Percentiles rank a stretch among this genome's conserved stretches.
phyloP scores from a whole-genome alignment of 2,113 vertebrate species.

The Calidris pygmaea region DNA sequence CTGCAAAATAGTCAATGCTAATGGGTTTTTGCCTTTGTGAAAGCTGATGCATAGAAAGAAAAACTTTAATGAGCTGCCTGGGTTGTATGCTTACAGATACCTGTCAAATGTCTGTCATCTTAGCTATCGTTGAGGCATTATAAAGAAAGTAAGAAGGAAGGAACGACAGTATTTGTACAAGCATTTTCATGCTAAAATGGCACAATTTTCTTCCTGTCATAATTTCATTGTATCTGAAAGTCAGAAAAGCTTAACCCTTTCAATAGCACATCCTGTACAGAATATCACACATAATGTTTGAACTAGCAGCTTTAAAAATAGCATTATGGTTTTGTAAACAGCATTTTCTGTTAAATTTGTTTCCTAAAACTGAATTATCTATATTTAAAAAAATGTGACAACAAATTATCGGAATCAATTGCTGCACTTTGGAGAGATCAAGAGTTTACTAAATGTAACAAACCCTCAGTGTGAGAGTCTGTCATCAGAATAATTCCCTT shows the following conservation, averaged over 20 bases:
- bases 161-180: slow-evolving; percentile 87
- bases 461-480: slow-evolving; percentile 6
- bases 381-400: slow-evolving; percentile 42
- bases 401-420: slow-evolving; percentile 72
- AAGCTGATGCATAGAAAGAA: slow-evolving; percentile 88
- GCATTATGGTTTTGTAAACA: slow-evolving; percentile 63
- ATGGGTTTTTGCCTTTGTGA: slow-evolving; percentile 91
- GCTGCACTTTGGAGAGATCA: slow-evolving; percentile 39
- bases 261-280: slow-evolving; percentile 48
- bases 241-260: slow-evolving; percentile 87
- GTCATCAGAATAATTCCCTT: slow-evolving; percentile 53
- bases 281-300: slow-evolving; percentile 32
- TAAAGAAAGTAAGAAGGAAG: slow-evolving; percentile 85
- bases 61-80: slow-evolving; percentile 90
- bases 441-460: slow-evolving; percentile 58
- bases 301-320: slow-evolving; percentile 57
- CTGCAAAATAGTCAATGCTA: slow-evolving; percentile 92
- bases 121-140: slow-evolving; percentile 86
- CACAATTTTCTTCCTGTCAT: slow-evolving; percentile 90
- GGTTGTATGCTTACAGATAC: slow-evolving; percentile 88
- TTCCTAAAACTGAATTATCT: slow-evolving; percentile 62
- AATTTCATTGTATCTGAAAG: slow-evolving; percentile 88
- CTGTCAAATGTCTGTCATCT: slow-evolving; percentile 88
- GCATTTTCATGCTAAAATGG: slow-evolving; percentile 90
- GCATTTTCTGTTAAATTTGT: slow-evolving; percentile 52